These are phyloP conservation scores for Triplophysa bombifrons DNA, from an alignment of 2,797 vertebrate species.

Conservation along the genomic window DNA sequence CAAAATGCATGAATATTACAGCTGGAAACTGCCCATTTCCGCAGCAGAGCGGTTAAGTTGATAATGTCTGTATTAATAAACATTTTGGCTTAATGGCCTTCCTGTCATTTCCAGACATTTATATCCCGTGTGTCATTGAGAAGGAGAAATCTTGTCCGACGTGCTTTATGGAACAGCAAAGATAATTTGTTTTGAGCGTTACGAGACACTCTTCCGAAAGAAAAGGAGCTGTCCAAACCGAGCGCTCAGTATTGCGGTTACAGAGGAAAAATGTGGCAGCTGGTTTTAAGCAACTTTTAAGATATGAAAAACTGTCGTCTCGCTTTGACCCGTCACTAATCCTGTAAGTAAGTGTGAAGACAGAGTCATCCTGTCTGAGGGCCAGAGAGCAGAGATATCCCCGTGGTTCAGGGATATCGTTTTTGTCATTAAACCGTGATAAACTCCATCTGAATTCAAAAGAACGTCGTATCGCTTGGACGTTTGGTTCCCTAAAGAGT, in stretches of 20 bases:
- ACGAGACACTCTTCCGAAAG: conserved; percentile 14
- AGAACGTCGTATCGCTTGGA: not conserved
- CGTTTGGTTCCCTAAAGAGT: not conserved
- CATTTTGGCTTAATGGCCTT: conserved; percentile 19
- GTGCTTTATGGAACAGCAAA: conserved; percentile 29
- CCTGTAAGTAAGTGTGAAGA: conserved; percentile 18
- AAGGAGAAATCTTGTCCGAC: conserved; percentile 14
- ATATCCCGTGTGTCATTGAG: conserved; percentile 13
- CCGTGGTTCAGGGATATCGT: conserved; percentile 25
- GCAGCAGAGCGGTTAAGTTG: conserved; percentile 24
- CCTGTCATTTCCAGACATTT: conserved; percentile 23
- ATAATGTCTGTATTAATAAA: conserved; percentile 45
- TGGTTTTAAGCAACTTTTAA: conserved; percentile 44
- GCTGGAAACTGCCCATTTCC: conserved; percentile 9
- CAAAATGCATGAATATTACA: conserved; percentile 41
- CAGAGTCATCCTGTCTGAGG: conserved; percentile 12
- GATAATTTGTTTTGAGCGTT: conserved; percentile 35
- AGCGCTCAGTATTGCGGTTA: not conserved
- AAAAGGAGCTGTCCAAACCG: conserved; percentile 22
- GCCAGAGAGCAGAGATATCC: conserved; percentile 29
- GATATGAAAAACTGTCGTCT: conserved; percentile 41
- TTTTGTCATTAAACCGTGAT: conserved; percentile 31
- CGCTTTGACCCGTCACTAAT: conserved; percentile 29
- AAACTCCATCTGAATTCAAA: conserved; percentile 25
- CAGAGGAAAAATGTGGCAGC: conserved; percentile 24